phyloP scores from a whole-genome alignment of 2,888 invertebrate species.

The Buathra laborator region DNA sequence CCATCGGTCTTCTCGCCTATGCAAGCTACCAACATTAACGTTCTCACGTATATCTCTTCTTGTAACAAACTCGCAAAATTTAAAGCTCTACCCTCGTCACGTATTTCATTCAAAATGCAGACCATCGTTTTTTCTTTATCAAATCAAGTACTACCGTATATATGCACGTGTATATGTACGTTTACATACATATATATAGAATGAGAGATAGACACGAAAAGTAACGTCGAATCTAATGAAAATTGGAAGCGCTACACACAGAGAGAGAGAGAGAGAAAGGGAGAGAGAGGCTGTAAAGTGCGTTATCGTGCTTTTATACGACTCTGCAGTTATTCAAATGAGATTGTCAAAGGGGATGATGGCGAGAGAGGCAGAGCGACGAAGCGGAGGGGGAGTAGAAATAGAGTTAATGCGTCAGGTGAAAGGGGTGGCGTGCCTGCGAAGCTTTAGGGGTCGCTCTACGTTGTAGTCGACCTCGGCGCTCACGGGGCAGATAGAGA shows the following conservation, averaged over 20 bases:
- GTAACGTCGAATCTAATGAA: conserved; percentile 18
- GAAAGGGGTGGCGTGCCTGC: conserved; percentile 26
- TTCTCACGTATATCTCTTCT: conserved; percentile 48
- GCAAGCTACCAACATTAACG: background rate
- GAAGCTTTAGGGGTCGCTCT: conserved; percentile 12
- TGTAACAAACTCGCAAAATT: conserved; percentile 29
- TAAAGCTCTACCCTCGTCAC: conserved; percentile 34
- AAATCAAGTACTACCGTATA: conserved; percentile 13
- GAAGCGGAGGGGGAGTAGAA: background rate
- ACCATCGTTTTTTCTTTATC: conserved; percentile 17
- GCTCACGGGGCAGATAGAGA: background rate
- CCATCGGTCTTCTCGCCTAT: background rate
- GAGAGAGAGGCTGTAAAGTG: conserved; percentile 20
- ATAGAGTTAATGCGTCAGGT: conserved; percentile 44
- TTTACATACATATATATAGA: background rate
- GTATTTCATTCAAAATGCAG: conserved; percentile 7
- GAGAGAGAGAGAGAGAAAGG: conserved; percentile 2
- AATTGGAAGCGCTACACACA: background rate
- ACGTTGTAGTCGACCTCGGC: conserved; percentile 12
- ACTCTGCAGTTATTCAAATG: conserved; percentile 46
- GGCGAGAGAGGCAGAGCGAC: background rate
- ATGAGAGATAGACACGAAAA: background rate
- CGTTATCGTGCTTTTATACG: conserved; percentile 47
- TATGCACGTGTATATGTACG: background rate
- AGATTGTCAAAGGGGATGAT: conserved; percentile 36